Base-by-base conservation (phyloP, 2,113 vertebrate species). In the Ophthalmolycus amberensis region DNA sequence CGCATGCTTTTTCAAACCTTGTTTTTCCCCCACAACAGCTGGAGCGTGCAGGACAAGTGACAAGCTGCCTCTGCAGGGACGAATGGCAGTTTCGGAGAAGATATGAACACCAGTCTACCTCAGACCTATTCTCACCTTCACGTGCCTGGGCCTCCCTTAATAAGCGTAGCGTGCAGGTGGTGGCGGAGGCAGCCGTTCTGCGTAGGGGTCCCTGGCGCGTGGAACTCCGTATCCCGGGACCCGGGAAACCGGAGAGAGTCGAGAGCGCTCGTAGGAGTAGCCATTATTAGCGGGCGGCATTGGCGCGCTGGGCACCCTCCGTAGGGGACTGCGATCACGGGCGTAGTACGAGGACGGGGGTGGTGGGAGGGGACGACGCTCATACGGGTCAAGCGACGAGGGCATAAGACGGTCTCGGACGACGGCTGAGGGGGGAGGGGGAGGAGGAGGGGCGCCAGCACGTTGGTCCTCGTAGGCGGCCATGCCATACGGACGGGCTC, bases 311-410 rank as follows among this genome's bases (percentile, higher is more conserved):
- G 96, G 93, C 11, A 85, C 79, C 83, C 97, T 96, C 80, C 97
- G 95, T 86, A 98, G 94, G 27, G 98, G 98, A 92, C 97, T 99
- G 93, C 97, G 96, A 85, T 98, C 97, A 93, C 97, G 96, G 87
- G 95, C 81, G 44, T 96, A 98, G 95, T 96, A 99, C 65, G 96
- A 89, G 91, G 94, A 95, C 9, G 96, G 96, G 73, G 95, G 95
- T 27, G 96, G 96, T 1, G 96, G 96, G 63, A 97, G 91, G 71
- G 97, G 95, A 9, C 96, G 97, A 94, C 97, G 95, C 88, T 98
- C 97, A n/a, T 97, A 98, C 22, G 96, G 96, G 92, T 97, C 96
- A 20, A 96, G 88, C 74, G 95, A 86, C 75, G 96, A 88, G 77
- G 93, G 85, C 84, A 95, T 93, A 89, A 96, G 93, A 80, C 96